Percentiles rank a stretch among this genome's conserved stretches.
phyloP scores from a whole-genome alignment of 1,140 invertebrate genomes.

The Lepidurus packardi region DNA sequence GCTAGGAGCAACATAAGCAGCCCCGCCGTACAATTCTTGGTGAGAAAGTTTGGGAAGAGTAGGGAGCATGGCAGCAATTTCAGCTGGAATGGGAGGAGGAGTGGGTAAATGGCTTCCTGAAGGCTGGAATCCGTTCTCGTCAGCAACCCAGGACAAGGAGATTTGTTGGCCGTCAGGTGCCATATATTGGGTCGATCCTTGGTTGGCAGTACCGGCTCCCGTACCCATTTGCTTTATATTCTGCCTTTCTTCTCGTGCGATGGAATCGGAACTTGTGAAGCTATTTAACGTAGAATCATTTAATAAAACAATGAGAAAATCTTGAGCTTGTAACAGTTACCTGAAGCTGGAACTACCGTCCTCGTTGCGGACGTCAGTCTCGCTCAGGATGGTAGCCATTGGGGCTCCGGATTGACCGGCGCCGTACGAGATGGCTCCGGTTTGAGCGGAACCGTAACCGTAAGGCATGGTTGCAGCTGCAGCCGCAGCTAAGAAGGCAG shows the following conservation, averaged over 20 bases:
- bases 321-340: too few species aligned
- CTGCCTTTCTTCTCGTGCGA: slow-evolving; percentile 60
- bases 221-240: slow-evolving; percentile 55
- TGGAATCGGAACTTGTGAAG: background rate
- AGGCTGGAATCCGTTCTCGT: slow-evolving; percentile 40
- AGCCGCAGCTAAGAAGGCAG: background rate
- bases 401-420: background rate
- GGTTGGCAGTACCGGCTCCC: slow-evolving; percentile 36
- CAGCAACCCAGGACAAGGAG: slow-evolving; percentile 37
- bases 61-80: slow-evolving; percentile 30
- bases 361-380: background rate
- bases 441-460: background rate
- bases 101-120: slow-evolving; percentile 38
- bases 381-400: slow-evolving; percentile 27
- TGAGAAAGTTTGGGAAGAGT: slow-evolving; percentile 6
- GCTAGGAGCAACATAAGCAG: background rate
- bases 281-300: background rate
- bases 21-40: background rate
- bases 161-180: slow-evolving; percentile 37
- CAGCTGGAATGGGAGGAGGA: slow-evolving; percentile 36
- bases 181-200: slow-evolving; percentile 40
- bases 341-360: slow-evolving; percentile 21
- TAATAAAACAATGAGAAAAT: too few species aligned
- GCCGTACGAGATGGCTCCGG: background rate
- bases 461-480: background rate